These are phyloP conservation scores for Ginglymostoma cirratum DNA, from an alignment of 2,113 vertebrate species.

Conservation along the genomic window DNA sequence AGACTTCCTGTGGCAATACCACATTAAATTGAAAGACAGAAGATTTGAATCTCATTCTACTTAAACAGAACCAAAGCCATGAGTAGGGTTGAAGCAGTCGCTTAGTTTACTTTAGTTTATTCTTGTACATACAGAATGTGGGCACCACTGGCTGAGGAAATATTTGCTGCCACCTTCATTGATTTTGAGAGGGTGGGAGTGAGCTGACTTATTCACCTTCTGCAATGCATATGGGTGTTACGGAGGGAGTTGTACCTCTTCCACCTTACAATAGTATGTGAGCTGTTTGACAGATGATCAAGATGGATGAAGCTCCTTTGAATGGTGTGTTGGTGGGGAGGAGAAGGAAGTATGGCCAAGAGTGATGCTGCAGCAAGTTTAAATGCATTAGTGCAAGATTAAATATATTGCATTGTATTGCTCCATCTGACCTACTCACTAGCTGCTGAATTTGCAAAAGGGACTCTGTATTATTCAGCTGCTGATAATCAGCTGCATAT, in stretches of 20 bases:
- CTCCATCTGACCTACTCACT: background rate
- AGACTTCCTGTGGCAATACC: background rate
- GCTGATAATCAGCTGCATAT: background rate
- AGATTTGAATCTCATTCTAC: background rate
- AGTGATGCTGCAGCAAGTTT: background rate
- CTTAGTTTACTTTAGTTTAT: background rate
- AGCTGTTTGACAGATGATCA: background rate
- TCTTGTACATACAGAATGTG: background rate
- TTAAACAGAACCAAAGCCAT: background rate
- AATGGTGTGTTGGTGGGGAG: background rate
- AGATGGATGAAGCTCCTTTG: background rate
- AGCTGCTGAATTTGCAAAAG: background rate
- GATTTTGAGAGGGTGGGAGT: background rate
- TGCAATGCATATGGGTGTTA: background rate
- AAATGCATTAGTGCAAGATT: background rate
- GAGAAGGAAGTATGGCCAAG: background rate
- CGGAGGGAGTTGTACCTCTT: background rate
- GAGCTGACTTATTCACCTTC: background rate
- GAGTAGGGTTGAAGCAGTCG: background rate
- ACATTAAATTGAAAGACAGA: background rate
- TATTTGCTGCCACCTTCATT: background rate
- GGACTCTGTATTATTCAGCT: background rate
- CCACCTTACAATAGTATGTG: background rate
- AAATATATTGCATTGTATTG: background rate
- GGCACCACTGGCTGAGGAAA: background rate